Conservation (phyloP, 2,113 vertebrate species). For the Myiopsitta monachus region DNA sequence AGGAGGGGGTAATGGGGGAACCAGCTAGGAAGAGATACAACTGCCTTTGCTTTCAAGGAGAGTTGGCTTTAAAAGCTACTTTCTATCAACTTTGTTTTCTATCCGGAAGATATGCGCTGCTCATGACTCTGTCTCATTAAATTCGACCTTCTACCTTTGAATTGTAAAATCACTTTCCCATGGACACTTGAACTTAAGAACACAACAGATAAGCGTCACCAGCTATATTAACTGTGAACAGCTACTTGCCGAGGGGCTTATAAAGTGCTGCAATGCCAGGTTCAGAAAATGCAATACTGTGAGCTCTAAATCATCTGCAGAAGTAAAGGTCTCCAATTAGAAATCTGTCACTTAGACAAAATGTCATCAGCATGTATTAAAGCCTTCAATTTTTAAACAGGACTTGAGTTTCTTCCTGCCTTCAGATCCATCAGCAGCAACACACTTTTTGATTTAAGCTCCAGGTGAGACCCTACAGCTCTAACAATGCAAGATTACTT, state of each 20-base stretch:
- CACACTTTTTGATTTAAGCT: not conserved
- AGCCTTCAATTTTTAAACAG: not conserved
- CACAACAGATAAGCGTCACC: not conserved
- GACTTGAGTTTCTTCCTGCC: not conserved
- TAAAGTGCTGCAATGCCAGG: not conserved
- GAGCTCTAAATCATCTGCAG: not conserved
- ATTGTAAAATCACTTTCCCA: not conserved
- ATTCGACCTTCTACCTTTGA: not conserved
- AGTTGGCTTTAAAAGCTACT: not conserved
- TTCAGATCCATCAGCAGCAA: not conserved
- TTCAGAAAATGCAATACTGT: not conserved
- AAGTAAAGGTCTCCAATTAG: not conserved
- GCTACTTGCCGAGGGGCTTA: not conserved
- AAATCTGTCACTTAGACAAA: not conserved
- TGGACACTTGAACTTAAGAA: not conserved
- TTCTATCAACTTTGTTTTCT: not conserved
- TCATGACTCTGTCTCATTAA: not conserved
- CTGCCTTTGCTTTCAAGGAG: not conserved
- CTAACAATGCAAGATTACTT: not conserved
- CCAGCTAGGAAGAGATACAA: not conserved
- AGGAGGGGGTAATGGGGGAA: not conserved
- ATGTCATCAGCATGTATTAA: not conserved
- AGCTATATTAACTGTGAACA: not conserved
- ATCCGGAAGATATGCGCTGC: not conserved
- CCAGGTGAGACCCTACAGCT: not conserved